Base-by-base conservation (phyloP, 2,797 vertebrate genomes). In the Rhynchonycteris naso region DNA sequence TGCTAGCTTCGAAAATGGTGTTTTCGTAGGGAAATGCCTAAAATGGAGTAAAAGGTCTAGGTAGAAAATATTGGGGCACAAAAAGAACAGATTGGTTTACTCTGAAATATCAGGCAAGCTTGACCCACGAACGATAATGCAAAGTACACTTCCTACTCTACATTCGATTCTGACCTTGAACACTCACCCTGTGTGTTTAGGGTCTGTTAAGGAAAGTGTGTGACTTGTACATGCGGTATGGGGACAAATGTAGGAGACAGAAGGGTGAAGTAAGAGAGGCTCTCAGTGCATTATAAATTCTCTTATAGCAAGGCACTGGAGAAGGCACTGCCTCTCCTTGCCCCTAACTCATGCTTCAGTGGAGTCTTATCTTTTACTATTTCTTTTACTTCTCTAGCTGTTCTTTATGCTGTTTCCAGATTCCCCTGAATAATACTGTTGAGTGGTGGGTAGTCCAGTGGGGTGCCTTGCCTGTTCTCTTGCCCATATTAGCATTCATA, bases 1-100 rank as follows among this genome's bases (percentile, higher is more conserved):
- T 63, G 38, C 94, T 83, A 80, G 47, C 30, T 74, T 71, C 76
- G 54, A 88, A 72, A 72, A 65, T 54, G 16, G 14, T 30, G 47
- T 75, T 79, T 95, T 93, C 33, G 59, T 16, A 71, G 35, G 58
- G 30, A 90, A 74, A 87, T 84, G 43, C 14, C 47, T 80, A 69
- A 87, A 86, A 71, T 33, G 21, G 50, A 69, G 13, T 24, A 12
- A 81, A 95, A 80, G 79, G 30, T 82, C 81, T 19, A 72, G 63
- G 28, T 69, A 93, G 81, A 47, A 92, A 91, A 72, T 82, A 78
- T 28, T 13, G 79, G 50, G 50, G 38, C 35, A 85, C 8, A 75
- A 56, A 89, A 80, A 72, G 72, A 72, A 18, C 38, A 84, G 35
- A 59, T 13, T n/a, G 5, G 6, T 86, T 94, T 71, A 7, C 12